Conservation (phyloP, 2,113 vertebrate genomes). For the Actenoides hombroni region DNA sequence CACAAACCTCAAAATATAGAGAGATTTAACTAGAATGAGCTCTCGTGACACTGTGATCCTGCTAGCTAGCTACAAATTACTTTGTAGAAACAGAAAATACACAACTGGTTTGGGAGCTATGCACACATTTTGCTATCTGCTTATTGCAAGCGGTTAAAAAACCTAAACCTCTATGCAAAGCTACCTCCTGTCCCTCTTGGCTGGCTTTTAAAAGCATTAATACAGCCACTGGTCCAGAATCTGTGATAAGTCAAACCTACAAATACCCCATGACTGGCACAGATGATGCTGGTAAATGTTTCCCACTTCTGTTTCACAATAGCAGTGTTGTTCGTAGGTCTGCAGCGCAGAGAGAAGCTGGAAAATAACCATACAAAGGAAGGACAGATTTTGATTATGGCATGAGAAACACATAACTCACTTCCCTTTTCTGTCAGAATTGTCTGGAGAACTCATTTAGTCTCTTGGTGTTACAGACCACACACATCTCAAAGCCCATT, state of each 20-base stretch:
- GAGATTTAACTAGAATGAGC: not conserved
- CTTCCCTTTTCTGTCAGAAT: not conserved
- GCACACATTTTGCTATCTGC: not conserved
- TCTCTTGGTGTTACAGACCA: not conserved
- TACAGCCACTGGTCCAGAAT: not conserved
- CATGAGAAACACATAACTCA: not conserved
- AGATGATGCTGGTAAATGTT: not conserved
- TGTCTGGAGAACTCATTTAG: not conserved
- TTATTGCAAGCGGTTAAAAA: not conserved
- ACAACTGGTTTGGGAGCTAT: not conserved
- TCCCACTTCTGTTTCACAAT: not conserved
- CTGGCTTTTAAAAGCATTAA: not conserved
- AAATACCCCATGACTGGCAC: not conserved
- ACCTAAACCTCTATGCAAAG: not conserved
- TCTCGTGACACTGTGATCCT: not conserved
- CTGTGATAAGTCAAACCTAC: not conserved
- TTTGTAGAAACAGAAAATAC: not conserved
- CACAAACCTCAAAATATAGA: not conserved
- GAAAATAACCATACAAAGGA: not conserved
- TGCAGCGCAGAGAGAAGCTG: not conserved
- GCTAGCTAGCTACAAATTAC: not conserved
- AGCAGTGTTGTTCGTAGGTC: not conserved
- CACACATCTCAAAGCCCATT: not conserved
- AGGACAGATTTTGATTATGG: not conserved
- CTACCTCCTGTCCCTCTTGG: not conserved